phyloP scores from a whole-genome alignment of 2,797 vertebrate genomes.

The Distichodus sexfasciatus region DNA sequence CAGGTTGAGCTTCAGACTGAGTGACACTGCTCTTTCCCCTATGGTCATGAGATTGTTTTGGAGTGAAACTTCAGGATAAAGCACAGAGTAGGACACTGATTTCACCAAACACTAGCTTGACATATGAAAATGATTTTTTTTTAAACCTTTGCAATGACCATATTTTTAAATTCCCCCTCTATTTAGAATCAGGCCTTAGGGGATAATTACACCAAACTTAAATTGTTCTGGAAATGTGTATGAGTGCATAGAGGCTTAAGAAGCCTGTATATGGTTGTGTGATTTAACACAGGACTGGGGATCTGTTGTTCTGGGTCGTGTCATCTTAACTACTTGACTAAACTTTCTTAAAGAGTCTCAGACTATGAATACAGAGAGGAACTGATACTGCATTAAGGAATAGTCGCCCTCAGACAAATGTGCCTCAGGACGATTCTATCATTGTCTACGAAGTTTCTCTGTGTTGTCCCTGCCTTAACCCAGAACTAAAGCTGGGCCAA shows the following conservation, averaged over 20 bases:
- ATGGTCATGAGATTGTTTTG: slow-evolving; percentile 15
- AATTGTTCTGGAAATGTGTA: slow-evolving; percentile 19
- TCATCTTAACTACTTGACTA: slow-evolving; percentile 22
- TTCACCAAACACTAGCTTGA: slow-evolving; percentile 37
- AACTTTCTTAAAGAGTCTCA: slow-evolving; percentile 21
- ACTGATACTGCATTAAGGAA: slow-evolving; percentile 33
- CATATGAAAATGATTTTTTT: slow-evolving; percentile 49
- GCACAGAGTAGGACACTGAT: slow-evolving; percentile 35
- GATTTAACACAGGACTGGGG: too few species aligned
- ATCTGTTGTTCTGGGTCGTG: slow-evolving; percentile 26
- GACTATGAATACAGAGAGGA: slow-evolving; percentile 18
- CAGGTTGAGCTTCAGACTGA: slow-evolving; percentile 29
- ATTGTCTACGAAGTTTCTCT: slow-evolving; percentile 11
- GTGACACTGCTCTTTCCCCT: slow-evolving; percentile 17
- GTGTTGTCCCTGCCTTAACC: slow-evolving; percentile 19
- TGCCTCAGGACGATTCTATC: slow-evolving; percentile 21
- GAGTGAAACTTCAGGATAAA: slow-evolving; percentile 37
- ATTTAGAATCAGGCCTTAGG: slow-evolving; percentile 59
- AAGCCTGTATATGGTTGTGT: slow-evolving; percentile 41
- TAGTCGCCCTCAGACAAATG: slow-evolving; percentile 25
- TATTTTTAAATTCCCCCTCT: slow-evolving; percentile 46
- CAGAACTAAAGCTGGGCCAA: slow-evolving; percentile 34
- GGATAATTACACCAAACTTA: slow-evolving; percentile 58
- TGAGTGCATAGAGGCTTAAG: slow-evolving; percentile 31
- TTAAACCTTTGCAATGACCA: slow-evolving; percentile 54